Evolutionary conservation across 1,140 invertebrate genomes (phyloP).

Genomic region (Zaprionus ornatus): DNA sequence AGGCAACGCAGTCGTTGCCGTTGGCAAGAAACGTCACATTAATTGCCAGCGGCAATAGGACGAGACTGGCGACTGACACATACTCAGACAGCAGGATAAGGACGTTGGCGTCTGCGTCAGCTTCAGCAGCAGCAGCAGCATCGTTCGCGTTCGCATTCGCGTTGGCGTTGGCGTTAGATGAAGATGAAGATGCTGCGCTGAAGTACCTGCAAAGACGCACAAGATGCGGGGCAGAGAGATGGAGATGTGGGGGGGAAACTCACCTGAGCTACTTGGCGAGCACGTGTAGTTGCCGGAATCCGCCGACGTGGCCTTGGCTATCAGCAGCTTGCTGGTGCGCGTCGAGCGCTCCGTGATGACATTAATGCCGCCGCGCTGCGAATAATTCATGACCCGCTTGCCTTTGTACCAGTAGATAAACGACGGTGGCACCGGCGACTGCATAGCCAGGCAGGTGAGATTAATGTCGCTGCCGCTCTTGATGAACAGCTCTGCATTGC

Average conservation of each 20-base stretch:
- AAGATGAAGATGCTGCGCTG: constrained; percentile 22
- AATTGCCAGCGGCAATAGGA: constrained; percentile 53
- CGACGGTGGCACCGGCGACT: constrained; percentile 93
- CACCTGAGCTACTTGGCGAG: constrained; percentile 88
- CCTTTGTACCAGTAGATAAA: constrained; percentile 97
- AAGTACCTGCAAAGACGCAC: not conserved
- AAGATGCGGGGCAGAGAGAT: not conserved
- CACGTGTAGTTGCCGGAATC: constrained; percentile 96
- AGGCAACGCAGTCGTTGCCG: not conserved
- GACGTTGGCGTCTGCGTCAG: constrained; percentile 18
- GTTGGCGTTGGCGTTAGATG: constrained; percentile 4
- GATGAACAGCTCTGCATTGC: constrained; percentile 93
- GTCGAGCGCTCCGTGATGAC: constrained; percentile 94
- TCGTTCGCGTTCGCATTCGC: not conserved
- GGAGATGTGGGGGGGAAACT: constrained; percentile 5
- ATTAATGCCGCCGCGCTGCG: constrained; percentile 92
- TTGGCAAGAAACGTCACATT: constrained; percentile 54
- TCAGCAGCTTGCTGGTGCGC: constrained; percentile 91
- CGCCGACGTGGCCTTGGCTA: constrained; percentile 89
- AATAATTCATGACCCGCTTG: constrained; percentile 94
- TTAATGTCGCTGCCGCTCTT: constrained; percentile 96
- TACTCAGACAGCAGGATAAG: constrained; percentile 47
- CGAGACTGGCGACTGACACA: constrained; percentile 41
- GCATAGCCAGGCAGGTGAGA: constrained; percentile 93
- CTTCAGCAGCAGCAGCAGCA: not conserved